Evolutionary conservation across 1,140 invertebrate genomes (phyloP).

Genomic region (Dendroctonus ponderosae): DNA sequence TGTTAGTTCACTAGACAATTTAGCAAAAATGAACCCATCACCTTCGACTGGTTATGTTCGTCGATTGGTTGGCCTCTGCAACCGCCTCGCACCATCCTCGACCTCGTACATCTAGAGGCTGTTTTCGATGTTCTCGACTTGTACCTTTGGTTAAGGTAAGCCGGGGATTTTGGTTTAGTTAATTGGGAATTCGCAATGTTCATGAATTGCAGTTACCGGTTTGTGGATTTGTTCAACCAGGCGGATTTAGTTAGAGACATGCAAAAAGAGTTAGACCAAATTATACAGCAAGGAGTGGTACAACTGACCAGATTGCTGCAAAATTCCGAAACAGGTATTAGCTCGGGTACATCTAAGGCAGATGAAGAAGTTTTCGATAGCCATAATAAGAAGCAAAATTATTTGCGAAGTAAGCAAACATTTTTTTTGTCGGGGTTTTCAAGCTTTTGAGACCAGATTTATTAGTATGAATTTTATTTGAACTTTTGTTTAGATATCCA

Average conservation of each 20-base stretch:
- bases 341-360: conserved; percentile 46
- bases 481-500: conserved; percentile 7
- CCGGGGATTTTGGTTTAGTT: conserved; percentile 6
- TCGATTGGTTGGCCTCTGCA: conserved; percentile 85
- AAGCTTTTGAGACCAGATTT: background rate
- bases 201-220: conserved; percentile 71
- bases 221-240: conserved; percentile 88
- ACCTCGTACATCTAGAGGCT: conserved; percentile 86
- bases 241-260: conserved; percentile 71
- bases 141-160: conserved; percentile 93
- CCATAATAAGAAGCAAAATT: conserved; percentile 52
- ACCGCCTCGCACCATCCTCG: conserved; percentile 78
- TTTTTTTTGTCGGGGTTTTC: conserved; percentile 10
- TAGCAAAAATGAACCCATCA: conserved; percentile 85
- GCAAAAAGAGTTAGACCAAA: conserved; percentile 81
- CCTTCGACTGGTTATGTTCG: conserved; percentile 80
- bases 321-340: conserved; percentile 57
- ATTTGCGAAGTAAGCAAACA: conserved; percentile 51
- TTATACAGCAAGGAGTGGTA: conserved; percentile 86
- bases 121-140: conserved; percentile 96
- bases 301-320: conserved; percentile 76
- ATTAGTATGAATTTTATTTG: background rate
- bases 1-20: conserved; percentile 86
- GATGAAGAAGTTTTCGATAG: conserved; percentile 50
- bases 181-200: background rate